Evolutionary conservation across 2,113 vertebrate species (phyloP).

Genomic region (Callocephalon fimbriatum): DNA sequence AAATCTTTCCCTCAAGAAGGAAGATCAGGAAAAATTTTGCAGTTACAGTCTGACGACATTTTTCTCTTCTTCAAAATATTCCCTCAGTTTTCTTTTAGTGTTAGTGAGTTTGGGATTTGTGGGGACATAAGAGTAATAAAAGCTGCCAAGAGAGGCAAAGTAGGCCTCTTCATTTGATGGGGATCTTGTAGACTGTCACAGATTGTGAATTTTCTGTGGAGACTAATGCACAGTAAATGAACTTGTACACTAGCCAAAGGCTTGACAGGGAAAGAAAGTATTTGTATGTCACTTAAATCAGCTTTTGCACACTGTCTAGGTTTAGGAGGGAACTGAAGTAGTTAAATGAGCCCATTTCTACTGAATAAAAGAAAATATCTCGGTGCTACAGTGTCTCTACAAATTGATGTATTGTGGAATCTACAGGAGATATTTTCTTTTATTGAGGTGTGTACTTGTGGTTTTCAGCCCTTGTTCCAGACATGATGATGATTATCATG

Average conservation of each 20-base stretch:
- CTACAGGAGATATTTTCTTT: slow-evolving; percentile 23
- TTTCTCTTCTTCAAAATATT: background rate
- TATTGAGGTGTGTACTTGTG: background rate
- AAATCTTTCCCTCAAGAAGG: background rate
- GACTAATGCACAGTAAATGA: background rate
- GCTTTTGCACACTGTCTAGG: background rate
- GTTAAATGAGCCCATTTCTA: background rate
- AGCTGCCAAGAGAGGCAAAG: background rate
- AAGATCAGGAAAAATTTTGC: background rate
- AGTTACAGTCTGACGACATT: background rate
- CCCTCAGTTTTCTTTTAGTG: background rate
- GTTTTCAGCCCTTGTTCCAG: background rate
- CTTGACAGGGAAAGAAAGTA: background rate
- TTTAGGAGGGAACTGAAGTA: background rate
- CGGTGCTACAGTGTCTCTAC: background rate
- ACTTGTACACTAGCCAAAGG: background rate
- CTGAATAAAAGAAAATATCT: background rate
- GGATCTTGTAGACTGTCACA: background rate
- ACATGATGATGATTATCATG: background rate
- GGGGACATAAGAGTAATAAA: background rate
- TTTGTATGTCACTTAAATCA: background rate
- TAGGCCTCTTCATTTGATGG: background rate
- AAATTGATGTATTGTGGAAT: background rate
- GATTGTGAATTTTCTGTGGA: background rate
- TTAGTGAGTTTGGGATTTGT: background rate